A percentile compares a stretch with the other conserved stretches of the same genome.
Conservation (phyloP, 2,113 vertebrate genomes). For the Gila orcuttii region DNA sequence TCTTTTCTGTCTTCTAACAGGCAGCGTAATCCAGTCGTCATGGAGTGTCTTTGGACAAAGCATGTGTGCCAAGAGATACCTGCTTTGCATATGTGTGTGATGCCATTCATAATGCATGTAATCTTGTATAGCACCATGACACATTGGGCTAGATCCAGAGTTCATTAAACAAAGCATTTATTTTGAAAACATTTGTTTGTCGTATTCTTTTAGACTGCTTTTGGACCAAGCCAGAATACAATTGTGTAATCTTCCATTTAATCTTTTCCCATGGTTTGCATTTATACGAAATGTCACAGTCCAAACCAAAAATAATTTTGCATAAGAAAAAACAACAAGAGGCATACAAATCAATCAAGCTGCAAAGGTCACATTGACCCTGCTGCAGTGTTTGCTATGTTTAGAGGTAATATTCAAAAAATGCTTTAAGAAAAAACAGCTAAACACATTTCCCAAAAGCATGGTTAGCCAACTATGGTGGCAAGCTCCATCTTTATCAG, state of each 20-base stretch:
- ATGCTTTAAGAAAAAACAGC: background rate
- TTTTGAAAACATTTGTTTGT: slow-evolving; percentile 3
- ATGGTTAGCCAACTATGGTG: no score
- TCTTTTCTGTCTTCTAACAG: slow-evolving; percentile 27
- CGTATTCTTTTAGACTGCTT: background rate
- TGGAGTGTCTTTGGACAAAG: slow-evolving; percentile 29
- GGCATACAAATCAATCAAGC: background rate
- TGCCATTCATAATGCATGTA: background rate
- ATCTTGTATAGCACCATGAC: background rate
- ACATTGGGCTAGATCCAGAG: slow-evolving; percentile 15
- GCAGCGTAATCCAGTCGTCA: slow-evolving; percentile 37
- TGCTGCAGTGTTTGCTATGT: background rate
- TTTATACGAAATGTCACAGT: background rate
- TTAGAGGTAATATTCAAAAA: background rate
- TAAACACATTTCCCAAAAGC: background rate
- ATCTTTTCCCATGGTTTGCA: background rate
- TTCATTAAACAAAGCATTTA: background rate
- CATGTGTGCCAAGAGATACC: slow-evolving; percentile 1
- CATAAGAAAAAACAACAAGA: background rate
- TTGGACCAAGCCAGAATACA: background rate
- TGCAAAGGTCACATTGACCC: background rate
- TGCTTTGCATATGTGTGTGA: slow-evolving; percentile 6
- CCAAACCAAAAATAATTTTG: background rate
- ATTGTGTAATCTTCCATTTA: slow-evolving; percentile 3
- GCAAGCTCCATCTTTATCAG: no score